Evolutionary conservation across 2,888 invertebrate species (phyloP).

Genomic region (Erebia ligea): DNA sequence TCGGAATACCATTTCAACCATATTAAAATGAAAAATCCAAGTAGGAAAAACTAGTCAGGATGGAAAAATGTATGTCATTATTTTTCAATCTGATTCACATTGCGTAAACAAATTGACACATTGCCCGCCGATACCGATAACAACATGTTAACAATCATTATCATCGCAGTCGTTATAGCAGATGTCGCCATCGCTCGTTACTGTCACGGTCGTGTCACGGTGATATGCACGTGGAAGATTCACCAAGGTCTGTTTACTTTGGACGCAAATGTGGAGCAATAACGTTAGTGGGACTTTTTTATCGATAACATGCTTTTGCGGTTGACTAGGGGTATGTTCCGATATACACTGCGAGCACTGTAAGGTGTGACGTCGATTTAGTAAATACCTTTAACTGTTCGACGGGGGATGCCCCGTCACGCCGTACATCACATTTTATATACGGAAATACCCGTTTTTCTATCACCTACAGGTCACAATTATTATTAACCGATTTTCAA

Average conservation of each 20-base stretch:
- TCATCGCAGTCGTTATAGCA: constrained; percentile 9
- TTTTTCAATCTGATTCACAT: background rate
- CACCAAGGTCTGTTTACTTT: background rate
- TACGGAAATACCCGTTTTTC: too few species aligned
- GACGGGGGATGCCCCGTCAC: too few species aligned
- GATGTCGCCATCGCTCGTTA: constrained; percentile 13
- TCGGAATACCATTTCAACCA: too few species aligned
- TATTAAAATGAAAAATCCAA: too few species aligned
- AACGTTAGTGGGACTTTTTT: background rate
- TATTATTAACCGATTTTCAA: too few species aligned
- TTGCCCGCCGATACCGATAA: background rate
- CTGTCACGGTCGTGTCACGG: constrained; percentile 1
- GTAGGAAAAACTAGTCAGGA: too few species aligned
- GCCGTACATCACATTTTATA: too few species aligned
- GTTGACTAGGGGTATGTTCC: background rate
- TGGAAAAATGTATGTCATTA: constrained; percentile 15
- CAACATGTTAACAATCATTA: constrained; percentile 3
- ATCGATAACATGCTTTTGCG: background rate
- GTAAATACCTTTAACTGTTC: too few species aligned
- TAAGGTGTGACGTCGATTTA: too few species aligned
- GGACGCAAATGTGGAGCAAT: background rate
- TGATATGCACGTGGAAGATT: background rate
- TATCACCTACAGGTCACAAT: too few species aligned
- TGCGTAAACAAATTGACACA: constrained; percentile 18
- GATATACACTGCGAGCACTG: too few species aligned